Conservation (phyloP, 2,888 invertebrate genomes). For the Gasteruption jaculator region DNA sequence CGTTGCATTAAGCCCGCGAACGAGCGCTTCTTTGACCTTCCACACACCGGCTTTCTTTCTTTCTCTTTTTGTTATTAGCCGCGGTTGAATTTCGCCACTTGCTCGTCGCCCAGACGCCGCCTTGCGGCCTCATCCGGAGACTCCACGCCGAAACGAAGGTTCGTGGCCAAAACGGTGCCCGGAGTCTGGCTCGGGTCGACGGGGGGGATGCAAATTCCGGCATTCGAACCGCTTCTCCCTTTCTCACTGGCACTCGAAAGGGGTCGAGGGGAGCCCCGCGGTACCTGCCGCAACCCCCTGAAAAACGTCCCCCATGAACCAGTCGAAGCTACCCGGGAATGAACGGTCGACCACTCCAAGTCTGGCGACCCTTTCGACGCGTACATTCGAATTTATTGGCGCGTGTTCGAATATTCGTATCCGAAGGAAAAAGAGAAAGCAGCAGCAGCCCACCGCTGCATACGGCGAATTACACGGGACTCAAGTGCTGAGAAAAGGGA, state of each 20-base stretch:
- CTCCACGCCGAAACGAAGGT: too few species aligned
- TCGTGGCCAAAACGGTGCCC: too few species aligned
- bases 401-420: slow-evolving; percentile 48
- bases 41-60: slow-evolving; percentile 22
- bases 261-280: slow-evolving; percentile 15
- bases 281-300: slow-evolving; percentile 25
- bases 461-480: too few species aligned
- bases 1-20: slow-evolving; percentile 47
- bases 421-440: neutral
- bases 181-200: too few species aligned
- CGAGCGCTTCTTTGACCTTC: slow-evolving; percentile 41
- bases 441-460: too few species aligned
- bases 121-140: too few species aligned
- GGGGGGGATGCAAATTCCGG: too few species aligned
- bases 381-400: slow-evolving; percentile 50
- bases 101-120: slow-evolving; percentile 18
- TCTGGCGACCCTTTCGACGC: slow-evolving; percentile 46
- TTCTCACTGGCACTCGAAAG: too few species aligned
- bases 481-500: too few species aligned
- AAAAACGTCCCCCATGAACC: too few species aligned
- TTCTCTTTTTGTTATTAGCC: slow-evolving; percentile 9
- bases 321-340: slow-evolving; percentile 26
- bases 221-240: too few species aligned
- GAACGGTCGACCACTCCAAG: slow-evolving; percentile 44
- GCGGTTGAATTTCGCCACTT: slow-evolving; percentile 19